A percentile compares a stretch with the other conserved stretches of the same genome.
These are phyloP conservation scores for Psephotus haematonotus DNA, from an alignment of 2,113 vertebrate genomes.

Conservation along the genomic window DNA sequence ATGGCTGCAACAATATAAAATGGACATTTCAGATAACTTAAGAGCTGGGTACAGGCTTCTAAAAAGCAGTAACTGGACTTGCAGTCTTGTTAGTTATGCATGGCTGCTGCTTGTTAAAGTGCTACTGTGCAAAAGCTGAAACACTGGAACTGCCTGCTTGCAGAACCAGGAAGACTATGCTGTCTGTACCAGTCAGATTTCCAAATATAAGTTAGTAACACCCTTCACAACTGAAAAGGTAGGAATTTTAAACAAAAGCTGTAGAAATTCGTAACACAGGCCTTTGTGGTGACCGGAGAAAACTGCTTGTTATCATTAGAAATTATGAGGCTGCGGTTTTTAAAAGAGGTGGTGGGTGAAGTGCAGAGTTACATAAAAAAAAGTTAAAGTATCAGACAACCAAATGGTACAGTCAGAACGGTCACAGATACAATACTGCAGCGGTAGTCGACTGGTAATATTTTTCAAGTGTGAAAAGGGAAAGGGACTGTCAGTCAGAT, in stretches of 20 bases:
- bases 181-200: background rate
- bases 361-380: background rate
- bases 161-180: conserved; percentile 6
- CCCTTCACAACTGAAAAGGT: background rate
- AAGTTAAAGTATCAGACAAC: background rate
- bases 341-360: background rate
- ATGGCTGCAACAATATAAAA: background rate
- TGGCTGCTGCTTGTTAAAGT: conserved; percentile 55
- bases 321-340: background rate
- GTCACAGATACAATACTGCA: background rate
- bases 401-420: background rate
- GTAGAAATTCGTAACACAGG: background rate
- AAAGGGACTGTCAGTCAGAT: background rate
- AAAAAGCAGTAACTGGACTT: conserved; percentile 10
- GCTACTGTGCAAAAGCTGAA: conserved; percentile 39
- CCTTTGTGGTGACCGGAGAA: background rate
- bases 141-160: conserved; percentile 43
- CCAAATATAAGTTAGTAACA: background rate
- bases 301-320: background rate
- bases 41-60: background rate
- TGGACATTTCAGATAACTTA: background rate
- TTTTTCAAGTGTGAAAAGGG: background rate
- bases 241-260: background rate
- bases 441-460: background rate
- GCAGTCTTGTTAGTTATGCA: conserved; percentile 40